A percentile compares a stretch with the other conserved stretches of the same genome.
phyloP scores from a whole-genome alignment of 2,113 vertebrate species.

The Philantomba maxwellii region DNA sequence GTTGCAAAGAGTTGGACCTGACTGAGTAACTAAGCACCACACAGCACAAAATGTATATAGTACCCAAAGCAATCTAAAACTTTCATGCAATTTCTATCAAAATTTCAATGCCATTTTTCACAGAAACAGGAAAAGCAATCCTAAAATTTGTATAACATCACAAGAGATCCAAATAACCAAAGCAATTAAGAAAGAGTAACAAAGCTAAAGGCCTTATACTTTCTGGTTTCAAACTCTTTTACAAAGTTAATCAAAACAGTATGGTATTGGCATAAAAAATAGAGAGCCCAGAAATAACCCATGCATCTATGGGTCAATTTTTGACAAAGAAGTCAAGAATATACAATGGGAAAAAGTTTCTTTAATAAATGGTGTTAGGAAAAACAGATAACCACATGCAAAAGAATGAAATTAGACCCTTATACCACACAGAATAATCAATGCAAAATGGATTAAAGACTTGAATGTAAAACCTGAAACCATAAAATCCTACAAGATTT shows the following conservation, averaged over 20 bases:
- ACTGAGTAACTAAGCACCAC: background rate
- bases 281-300: background rate
- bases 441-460: background rate
- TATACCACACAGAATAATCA: background rate
- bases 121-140: background rate
- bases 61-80: background rate
- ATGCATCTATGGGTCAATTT: background rate
- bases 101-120: background rate
- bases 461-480: background rate
- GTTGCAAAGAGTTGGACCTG: background rate
- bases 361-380: background rate
- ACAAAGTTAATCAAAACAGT: background rate
- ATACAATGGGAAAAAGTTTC: background rate
- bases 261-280: background rate
- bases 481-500: background rate
- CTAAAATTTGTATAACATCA: background rate
- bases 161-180: background rate
- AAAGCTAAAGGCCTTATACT: background rate
- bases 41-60: background rate
- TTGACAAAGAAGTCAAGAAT: background rate
- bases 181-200: background rate
- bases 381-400: background rate
- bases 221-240: background rate
- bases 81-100: background rate
- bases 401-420: background rate